These are phyloP conservation scores for Enteromius afrohamiltoni DNA, from an alignment of 2,797 vertebrate species.

Conservation along the genomic window DNA sequence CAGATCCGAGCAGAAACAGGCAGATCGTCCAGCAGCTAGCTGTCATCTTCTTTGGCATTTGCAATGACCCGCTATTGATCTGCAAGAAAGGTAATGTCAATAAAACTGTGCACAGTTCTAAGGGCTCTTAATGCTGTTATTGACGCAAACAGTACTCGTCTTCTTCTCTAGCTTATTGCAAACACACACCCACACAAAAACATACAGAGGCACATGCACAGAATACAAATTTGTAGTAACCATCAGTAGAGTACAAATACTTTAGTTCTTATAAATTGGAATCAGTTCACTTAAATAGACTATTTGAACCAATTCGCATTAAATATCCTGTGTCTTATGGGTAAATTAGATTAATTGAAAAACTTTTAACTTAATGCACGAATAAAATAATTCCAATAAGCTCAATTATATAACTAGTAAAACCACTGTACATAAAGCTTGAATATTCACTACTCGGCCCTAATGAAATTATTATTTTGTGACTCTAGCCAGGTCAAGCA, in stretches of 20 bases:
- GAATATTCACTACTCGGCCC: not conserved
- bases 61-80: slow-evolving; percentile 58
- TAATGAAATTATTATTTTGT: not conserved
- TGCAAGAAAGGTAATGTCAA: slow-evolving; percentile 59
- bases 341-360: not conserved
- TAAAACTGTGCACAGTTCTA: slow-evolving; percentile 29
- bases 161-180: slow-evolving; percentile 16
- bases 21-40: slow-evolving; percentile 65
- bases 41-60: slow-evolving; percentile 72
- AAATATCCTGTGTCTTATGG: not conserved
- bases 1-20: slow-evolving; percentile 74
- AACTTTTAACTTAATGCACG: not conserved
- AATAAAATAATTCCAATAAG: not conserved
- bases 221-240: slow-evolving; percentile 8
- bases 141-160: slow-evolving; percentile 1
- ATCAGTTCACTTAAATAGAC: not conserved
- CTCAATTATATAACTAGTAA: not conserved
- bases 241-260: not conserved
- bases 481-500: not conserved
- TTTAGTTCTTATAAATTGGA: not conserved
- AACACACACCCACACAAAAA: not conserved
- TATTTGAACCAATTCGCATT: not conserved
- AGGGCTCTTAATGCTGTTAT: not conserved
- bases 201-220: not conserved
- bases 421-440: too few relatives aligned